Evolutionary conservation across 2,113 vertebrate species (phyloP), one percentile per base, ranked within the genome.

Genomic region (Sturnira hondurensis): DNA sequence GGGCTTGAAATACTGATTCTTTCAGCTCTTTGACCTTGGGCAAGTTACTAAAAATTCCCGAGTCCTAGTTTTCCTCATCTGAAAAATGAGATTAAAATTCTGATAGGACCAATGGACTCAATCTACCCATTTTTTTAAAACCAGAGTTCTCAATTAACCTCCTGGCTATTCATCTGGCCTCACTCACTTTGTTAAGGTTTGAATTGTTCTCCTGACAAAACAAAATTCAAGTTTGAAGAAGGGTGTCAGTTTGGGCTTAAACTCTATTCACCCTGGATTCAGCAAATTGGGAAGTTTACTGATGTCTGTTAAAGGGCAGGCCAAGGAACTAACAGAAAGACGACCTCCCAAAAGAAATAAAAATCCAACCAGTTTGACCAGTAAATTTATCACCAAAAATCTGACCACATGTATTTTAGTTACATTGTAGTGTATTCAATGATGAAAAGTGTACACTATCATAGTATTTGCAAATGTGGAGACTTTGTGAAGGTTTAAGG

Each of bases 391-490:
- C 36, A 71, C 20, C 38, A 71, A 88, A 88, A 91, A 31, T 93
- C 74, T 52, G 12, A 73, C 43, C 77, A 33, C 17, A 89, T n/a
- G 68, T 76, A 91, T 43, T 86, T 94, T 65, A 88, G 63, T 43
- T 84, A 95, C 26, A 61, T 81, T 58, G 86, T 88, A 70, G 26
- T 65, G 13, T 54, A 58, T 38, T 68, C 22, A 47, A 0, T 89
- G 61, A 68, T 52, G 15, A 52, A 91, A 86, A 96, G 17, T 31
- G 3, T 81, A n/a, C 24, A 80, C 33, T 70, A 94, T 56, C 41
- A 87, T 28, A 80, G n/a, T 84, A 50, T 78, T 95, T 93, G 31
- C n/a, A 87, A 85, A 95, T 95, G 81, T 91, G 77, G 43, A 94
- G 28, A 87, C 94, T 86, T 94, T 94, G 63, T 82, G 52, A 90